Conservation (phyloP, 2,113 vertebrate genomes). For the Tricholaema leucomelas region DNA sequence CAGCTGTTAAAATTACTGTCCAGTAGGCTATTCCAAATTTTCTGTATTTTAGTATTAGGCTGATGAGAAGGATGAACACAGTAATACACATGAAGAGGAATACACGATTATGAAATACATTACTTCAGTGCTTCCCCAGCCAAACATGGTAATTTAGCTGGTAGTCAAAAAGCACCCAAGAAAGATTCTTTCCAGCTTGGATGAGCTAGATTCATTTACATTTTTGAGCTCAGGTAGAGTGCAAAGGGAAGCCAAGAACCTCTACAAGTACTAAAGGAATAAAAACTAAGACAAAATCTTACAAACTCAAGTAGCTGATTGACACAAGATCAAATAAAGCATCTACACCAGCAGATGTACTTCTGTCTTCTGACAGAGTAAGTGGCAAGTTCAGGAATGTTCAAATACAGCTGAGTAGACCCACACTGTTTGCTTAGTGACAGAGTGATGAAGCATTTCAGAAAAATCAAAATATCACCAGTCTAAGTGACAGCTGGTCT, state of each 20-base stretch:
- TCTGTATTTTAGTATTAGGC: neutral
- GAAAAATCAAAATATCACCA: neutral
- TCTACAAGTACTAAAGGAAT: neutral
- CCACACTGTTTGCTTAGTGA: neutral
- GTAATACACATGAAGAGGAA: neutral
- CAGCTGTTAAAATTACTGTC: neutral
- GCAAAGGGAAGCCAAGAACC: neutral
- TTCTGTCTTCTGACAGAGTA: neutral
- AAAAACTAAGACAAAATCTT: neutral
- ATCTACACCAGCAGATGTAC: neutral
- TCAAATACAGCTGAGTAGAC: neutral
- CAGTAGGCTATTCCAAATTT: neutral
- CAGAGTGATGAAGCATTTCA: neutral
- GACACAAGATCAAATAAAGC: neutral
- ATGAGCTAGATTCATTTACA: neutral
- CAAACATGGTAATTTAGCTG: neutral
- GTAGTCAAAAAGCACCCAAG: neutral
- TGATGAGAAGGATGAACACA: neutral
- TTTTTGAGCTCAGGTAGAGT: neutral
- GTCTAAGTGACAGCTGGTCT: neutral
- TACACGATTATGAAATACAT: neutral
- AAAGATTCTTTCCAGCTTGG: neutral
- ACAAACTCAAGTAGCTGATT: neutral
- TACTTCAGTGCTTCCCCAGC: neutral
- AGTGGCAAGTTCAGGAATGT: neutral